These are phyloP conservation scores for Epiblema foenella DNA, from an alignment of 2,888 invertebrate species.

Conservation along the genomic window DNA sequence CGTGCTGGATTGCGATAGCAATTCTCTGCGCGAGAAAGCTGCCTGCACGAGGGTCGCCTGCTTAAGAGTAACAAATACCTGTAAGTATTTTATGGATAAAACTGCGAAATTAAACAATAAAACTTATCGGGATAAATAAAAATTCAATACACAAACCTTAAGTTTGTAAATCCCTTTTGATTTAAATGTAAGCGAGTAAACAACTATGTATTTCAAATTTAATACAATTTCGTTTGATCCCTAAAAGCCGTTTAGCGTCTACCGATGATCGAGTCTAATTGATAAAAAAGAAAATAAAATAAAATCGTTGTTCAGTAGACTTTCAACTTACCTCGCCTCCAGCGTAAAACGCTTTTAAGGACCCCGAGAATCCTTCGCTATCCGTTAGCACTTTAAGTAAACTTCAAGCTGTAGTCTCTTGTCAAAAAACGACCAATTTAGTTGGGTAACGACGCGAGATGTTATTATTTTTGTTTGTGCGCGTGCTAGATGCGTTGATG, in stretches of 20 bases:
- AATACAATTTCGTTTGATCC: slow-evolving; percentile 25
- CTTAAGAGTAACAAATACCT: too few relatives aligned
- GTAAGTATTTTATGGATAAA: neutral
- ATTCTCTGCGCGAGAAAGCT: too few relatives aligned
- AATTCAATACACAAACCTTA: neutral
- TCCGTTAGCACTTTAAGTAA: slow-evolving; percentile 65
- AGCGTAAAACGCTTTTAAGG: slow-evolving; percentile 60
- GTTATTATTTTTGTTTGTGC: slow-evolving; percentile 35
- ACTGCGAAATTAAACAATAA: neutral
- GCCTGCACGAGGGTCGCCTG: too few relatives aligned
- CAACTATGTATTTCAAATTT: slow-evolving; percentile 16
- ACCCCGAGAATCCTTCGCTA: slow-evolving; percentile 60
- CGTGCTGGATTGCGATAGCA: too few relatives aligned
- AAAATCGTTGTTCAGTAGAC: slow-evolving; percentile 45
- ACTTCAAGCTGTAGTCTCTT: slow-evolving; percentile 54
- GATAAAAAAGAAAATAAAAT: slow-evolving; percentile 39
- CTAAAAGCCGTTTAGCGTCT: slow-evolving; percentile 32
- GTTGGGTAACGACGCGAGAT: neutral
- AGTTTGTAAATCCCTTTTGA: slow-evolving; percentile 1
- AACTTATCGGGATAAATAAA: neutral
- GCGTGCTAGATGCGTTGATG: slow-evolving; percentile 53
- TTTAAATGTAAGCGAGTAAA: neutral
- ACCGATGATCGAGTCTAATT: slow-evolving; percentile 27
- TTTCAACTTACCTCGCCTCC: slow-evolving; percentile 71
- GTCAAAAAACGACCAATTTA: neutral